phyloP scores from a whole-genome alignment of 1,140 invertebrate species.

The Dendrolimus punctatus region DNA sequence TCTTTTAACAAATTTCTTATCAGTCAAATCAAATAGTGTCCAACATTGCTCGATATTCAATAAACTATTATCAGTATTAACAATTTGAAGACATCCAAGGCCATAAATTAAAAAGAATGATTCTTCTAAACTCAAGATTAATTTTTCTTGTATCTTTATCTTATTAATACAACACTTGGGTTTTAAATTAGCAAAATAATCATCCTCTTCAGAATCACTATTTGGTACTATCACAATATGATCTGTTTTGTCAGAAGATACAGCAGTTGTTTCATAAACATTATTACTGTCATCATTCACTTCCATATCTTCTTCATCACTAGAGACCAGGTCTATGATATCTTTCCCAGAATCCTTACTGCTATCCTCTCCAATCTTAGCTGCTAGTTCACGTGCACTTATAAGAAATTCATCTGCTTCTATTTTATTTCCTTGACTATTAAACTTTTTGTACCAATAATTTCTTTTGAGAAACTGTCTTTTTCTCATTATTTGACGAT shows the following conservation, averaged over 20 bases:
- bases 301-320: conserved; percentile 41
- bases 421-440: conserved; percentile 27
- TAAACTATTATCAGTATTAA: conserved; percentile 70
- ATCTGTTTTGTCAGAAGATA: conserved; percentile 40
- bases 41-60: conserved; percentile 76
- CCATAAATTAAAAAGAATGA: conserved; percentile 86
- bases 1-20: conserved; percentile 79
- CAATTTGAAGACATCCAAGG: conserved; percentile 80
- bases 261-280: conserved; percentile 12
- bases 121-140: conserved; percentile 82
- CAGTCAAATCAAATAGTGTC: conserved; percentile 75
- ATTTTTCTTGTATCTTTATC: conserved; percentile 74
- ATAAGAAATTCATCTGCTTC: conserved; percentile 47
- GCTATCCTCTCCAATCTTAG: conserved; percentile 42
- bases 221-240: conserved; percentile 76
- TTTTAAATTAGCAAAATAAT: conserved; percentile 76
- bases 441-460: conserved; percentile 72
- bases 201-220: conserved; percentile 77
- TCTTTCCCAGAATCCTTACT: conserved; percentile 30
- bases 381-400: conserved; percentile 35
- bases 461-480: conserved; percentile 73
- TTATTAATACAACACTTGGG: conserved; percentile 74
- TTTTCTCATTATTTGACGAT: conserved; percentile 67
- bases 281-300: conserved; percentile 16
- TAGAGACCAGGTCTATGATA: conserved; percentile 52